These are phyloP conservation scores for Carcharodon carcharias DNA, from an alignment of 2,797 vertebrate genomes.

Conservation along the genomic window DNA sequence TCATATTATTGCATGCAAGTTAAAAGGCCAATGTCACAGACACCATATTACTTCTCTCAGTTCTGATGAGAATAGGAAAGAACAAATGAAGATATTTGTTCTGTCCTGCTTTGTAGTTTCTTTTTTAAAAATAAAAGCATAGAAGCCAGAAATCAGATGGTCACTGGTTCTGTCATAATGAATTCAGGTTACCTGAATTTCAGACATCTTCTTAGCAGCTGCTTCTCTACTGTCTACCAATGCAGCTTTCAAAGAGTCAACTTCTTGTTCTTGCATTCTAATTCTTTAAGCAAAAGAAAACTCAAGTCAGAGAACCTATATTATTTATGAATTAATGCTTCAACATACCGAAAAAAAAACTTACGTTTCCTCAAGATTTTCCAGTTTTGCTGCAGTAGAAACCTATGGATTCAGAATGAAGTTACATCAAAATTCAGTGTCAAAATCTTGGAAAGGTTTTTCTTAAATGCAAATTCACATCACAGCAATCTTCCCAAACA, in stretches of 20 bases:
- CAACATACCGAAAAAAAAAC: slow-evolving; percentile 46
- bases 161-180: neutral
- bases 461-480: neutral
- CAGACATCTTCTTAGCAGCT: neutral
- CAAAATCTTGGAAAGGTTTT: neutral
- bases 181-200: slow-evolving; percentile 18
- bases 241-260: neutral
- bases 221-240: neutral
- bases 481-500: neutral
- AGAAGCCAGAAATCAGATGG: neutral
- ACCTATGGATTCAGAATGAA: slow-evolving; percentile 48
- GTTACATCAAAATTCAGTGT: neutral
- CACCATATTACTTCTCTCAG: too few species aligned
- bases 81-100: neutral
- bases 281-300: slow-evolving; percentile 19
- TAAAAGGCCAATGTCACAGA: neutral
- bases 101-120: neutral
- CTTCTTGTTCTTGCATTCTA: neutral
- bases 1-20: neutral
- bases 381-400: slow-evolving; percentile 47
- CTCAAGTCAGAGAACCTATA: neutral
- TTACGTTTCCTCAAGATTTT: slow-evolving; percentile 60
- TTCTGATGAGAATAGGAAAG: neutral
- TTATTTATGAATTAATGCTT: neutral
- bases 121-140: neutral